A percentile compares a stretch with the other conserved stretches of the same genome.
These are phyloP conservation scores for Acrossocheilus fasciatus DNA, from an alignment of 2,797 vertebrate species.

Conservation along the genomic window DNA sequence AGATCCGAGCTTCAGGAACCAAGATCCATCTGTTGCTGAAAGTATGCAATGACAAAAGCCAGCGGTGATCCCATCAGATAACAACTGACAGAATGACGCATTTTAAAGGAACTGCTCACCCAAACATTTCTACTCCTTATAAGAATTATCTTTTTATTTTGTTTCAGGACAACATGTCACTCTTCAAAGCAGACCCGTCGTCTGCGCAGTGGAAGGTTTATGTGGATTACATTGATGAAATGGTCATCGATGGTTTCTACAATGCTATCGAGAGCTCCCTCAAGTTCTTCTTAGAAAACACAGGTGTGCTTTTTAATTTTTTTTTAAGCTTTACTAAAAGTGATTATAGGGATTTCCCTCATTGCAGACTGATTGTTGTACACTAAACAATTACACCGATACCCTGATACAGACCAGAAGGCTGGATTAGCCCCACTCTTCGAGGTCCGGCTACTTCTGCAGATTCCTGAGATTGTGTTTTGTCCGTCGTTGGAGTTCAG, in stretches of 20 bases:
- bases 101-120: background rate
- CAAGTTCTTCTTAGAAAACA: conserved; percentile 91
- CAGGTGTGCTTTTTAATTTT: conserved; percentile 75
- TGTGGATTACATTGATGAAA: conserved; percentile 88
- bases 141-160: conserved; percentile 12
- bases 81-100: background rate
- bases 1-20: conserved; percentile 82
- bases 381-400: conserved; percentile 11
- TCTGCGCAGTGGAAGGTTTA: conserved; percentile 88
- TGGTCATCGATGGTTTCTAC: conserved; percentile 90
- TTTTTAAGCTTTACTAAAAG: background rate
- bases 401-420: conserved; percentile 77
- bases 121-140: background rate
- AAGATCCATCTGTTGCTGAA: conserved; percentile 81
- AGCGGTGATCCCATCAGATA: background rate
- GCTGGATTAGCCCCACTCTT: conserved; percentile 82
- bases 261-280: conserved; percentile 87
- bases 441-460: conserved; percentile 86
- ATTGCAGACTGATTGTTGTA: conserved; percentile 28
- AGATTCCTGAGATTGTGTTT: conserved; percentile 87
- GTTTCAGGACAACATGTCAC: conserved; percentile 83
- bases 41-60: conserved; percentile 31
- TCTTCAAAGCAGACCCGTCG: conserved; percentile 81
- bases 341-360: background rate
- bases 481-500: conserved; percentile 85